phyloP scores from a whole-genome alignment of 2,113 vertebrate species.

The Ursus arctos region DNA sequence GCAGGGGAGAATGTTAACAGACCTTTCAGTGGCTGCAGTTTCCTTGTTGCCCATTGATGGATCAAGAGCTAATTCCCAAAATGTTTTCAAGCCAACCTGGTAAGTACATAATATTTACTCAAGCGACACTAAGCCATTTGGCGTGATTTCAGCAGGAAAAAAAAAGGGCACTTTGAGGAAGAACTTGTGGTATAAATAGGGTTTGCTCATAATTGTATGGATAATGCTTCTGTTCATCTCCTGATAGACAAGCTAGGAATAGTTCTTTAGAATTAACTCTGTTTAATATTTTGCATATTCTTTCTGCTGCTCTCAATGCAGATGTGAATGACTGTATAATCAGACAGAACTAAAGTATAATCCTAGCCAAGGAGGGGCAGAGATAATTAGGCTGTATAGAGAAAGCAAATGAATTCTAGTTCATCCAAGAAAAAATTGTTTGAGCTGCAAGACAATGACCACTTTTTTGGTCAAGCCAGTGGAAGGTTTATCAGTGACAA shows the following conservation, averaged over 20 bases:
- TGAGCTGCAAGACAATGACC: background rate
- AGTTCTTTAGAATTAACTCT: background rate
- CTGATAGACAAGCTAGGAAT: background rate
- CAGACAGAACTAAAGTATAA: background rate
- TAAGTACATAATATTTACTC: conserved; percentile 38
- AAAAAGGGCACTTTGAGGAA: background rate
- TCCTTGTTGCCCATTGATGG: background rate
- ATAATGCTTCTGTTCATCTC: background rate
- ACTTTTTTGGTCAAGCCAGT: background rate
- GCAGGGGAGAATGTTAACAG: accelerated
- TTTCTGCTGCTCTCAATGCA: background rate
- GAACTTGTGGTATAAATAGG: background rate
- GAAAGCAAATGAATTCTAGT: background rate
- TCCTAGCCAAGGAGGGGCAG: background rate
- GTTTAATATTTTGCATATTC: background rate
- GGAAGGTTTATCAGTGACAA: background rate
- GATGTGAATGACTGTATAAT: conserved; percentile 1
- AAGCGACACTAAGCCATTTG: conserved; percentile 51
- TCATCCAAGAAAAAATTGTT: background rate
- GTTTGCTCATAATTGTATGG: background rate
- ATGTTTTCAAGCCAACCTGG: conserved; percentile 11
- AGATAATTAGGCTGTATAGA: background rate
- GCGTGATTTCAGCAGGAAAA: background rate
- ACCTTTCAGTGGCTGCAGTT: background rate
- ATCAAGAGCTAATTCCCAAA: conserved; percentile 52